Conservation (phyloP, 2,113 vertebrate species). For the Montifringilla adamsi region DNA sequence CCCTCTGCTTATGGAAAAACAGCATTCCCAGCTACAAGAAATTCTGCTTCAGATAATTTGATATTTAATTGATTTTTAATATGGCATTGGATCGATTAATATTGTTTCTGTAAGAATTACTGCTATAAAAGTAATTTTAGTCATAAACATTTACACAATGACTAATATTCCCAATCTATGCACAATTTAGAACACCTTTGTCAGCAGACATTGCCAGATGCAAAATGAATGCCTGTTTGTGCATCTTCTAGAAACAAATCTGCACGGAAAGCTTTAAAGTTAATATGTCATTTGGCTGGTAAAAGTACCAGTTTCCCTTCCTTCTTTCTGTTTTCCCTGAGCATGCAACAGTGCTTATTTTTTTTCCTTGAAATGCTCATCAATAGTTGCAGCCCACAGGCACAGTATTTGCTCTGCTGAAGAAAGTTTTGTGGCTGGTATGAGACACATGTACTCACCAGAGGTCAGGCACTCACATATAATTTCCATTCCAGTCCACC, state of each 20-base stretch:
- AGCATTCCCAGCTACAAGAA: background rate
- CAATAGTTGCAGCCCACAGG: background rate
- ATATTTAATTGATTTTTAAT: background rate
- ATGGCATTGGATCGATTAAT: background rate
- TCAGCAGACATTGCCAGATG: background rate
- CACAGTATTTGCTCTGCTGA: background rate
- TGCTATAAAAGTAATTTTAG: background rate
- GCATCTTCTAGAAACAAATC: background rate
- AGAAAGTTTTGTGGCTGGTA: background rate
- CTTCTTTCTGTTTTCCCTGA: background rate
- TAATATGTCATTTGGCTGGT: background rate
- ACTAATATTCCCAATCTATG: background rate
- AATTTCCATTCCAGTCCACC: background rate
- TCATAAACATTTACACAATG: background rate
- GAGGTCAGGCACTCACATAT: background rate
- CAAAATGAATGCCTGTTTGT: background rate
- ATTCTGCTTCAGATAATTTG: background rate
- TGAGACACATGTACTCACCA: background rate
- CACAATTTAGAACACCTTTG: background rate
- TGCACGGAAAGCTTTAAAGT: background rate
- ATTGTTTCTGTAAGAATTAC: background rate
- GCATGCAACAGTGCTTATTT: background rate
- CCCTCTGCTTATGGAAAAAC: background rate
- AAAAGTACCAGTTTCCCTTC: background rate
- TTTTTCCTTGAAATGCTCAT: background rate